These are phyloP conservation scores for Chorisops tibialis DNA, from an alignment of 2,888 invertebrate species.

Conservation along the genomic window DNA sequence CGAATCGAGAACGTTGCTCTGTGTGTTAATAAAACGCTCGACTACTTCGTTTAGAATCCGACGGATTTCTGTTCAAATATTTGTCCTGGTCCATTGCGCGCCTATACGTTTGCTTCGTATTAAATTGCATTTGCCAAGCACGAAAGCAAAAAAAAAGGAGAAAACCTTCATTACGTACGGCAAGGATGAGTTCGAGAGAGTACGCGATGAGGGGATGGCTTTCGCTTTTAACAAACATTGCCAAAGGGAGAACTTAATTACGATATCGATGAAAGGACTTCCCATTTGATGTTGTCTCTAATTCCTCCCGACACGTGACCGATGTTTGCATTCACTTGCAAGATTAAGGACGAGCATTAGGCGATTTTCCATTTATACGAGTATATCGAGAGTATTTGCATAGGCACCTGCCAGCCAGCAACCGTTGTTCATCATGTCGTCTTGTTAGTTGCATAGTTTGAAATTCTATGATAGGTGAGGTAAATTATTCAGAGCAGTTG, in stretches of 20 bases:
- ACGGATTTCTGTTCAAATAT: neutral
- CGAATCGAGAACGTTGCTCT: too few species aligned
- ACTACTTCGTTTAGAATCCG: neutral
- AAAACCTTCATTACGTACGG: neutral
- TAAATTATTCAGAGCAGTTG: too few species aligned
- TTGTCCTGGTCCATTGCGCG: conserved; percentile 8
- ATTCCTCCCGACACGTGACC: conserved; percentile 42
- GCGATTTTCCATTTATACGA: conserved; percentile 41
- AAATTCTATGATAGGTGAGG: neutral
- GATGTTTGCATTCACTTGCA: conserved; percentile 42
- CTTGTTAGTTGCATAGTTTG: neutral
- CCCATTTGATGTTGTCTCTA: conserved; percentile 24
- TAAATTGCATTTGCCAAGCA: neutral
- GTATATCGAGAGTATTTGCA: too few species aligned
- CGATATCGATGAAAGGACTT: conserved; percentile 31
- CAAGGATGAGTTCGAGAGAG: neutral
- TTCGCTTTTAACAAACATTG: conserved; percentile 11
- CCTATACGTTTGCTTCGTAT: neutral
- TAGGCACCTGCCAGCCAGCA: conserved; percentile 23
- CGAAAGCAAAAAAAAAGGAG: neutral
- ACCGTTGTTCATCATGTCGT: too few species aligned
- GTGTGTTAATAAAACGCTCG: neutral
- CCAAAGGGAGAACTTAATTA: conserved; percentile 32
- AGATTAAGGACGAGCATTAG: conserved; percentile 52
- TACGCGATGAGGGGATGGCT: neutral